These are phyloP conservation scores for Sitobion miscanthi DNA, from an alignment of 1,140 invertebrate species.

Conservation along the genomic window DNA sequence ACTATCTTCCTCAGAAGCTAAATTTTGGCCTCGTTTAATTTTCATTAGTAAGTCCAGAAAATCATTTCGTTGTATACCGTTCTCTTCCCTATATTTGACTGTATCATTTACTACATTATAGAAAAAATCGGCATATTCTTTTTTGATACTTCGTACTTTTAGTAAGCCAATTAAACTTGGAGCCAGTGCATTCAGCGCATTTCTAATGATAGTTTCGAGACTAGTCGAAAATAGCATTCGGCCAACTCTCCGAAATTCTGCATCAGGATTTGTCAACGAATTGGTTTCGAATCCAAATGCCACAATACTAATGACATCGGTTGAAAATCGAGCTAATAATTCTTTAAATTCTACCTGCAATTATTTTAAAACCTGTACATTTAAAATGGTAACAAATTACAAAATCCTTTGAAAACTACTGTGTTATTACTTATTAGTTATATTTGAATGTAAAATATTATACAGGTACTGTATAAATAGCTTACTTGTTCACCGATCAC, in stretches of 20 bases:
- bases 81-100: constrained; percentile 59
- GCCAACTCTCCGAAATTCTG: constrained; percentile 65
- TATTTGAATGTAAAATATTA: neutral
- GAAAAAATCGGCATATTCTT: constrained; percentile 61
- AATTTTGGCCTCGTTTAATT: constrained; percentile 55
- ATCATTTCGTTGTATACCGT: constrained; percentile 61
- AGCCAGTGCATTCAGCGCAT: constrained; percentile 17
- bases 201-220: constrained; percentile 36
- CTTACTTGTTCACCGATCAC: constrained; percentile 58
- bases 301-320: constrained; percentile 60
- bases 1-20: constrained; percentile 16
- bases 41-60: constrained; percentile 61
- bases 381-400: neutral
- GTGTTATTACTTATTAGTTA: neutral
- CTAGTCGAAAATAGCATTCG: constrained; percentile 59
- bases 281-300: constrained; percentile 61
- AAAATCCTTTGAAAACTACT: neutral
- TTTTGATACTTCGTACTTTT: constrained; percentile 47
- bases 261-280: constrained; percentile 64
- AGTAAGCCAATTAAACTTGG: constrained; percentile 50
- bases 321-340: constrained; percentile 57
- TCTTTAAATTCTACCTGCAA: constrained; percentile 45
- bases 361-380: neutral
- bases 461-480: neutral
- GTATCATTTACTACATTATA: constrained; percentile 59